Evolutionary conservation across 2,113 vertebrate genomes (phyloP), one percentile per base, ranked within the genome.

Genomic region (Antennarius striatus): DNA sequence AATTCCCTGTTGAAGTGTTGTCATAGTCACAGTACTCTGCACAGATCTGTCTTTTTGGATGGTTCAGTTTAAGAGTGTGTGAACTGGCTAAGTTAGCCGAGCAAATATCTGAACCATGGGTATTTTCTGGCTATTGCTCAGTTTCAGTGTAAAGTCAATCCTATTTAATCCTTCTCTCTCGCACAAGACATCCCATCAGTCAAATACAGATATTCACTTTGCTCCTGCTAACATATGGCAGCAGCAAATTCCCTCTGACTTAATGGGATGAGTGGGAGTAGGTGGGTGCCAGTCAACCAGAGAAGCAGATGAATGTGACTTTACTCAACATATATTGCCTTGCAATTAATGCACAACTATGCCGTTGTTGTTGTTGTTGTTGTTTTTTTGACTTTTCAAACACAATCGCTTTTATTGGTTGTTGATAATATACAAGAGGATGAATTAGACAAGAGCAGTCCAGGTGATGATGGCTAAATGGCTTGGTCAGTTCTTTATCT

Each of bases 131-230:
- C 55, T 63, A 75, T 88, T 86, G 78, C 87, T 79, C 86, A 83
- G 55, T 75, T 52, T 49, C 52, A 30, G 63, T 77, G 56, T 54
- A 51, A 86, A 83, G 76, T 86, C 73, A 87, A 72, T 88, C 65
- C 10, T 56, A 72, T 79, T 73, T 88, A 89, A 88, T 90, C 84
- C 77, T 68, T 77, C 48, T 68, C 66, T 70, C 50, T 53, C 56
- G 56, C 63, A 58, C 53, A 46, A 68, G 58, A 75, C 67, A 84
- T 75, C 65, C 67, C 65, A 61, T 81, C 79, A 76, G 68, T 86
- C 63, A 77, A 76, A 87, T 57, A 61, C 63, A 62, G 68, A 88
- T 66, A 82, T 72, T 72, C 71, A 67, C 62, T 55, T 15, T 65
- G 75, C 62, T 58, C 65, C 56, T 63, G 46, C 53, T 52, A 63